Evolutionary conservation across 2,797 vertebrate genomes (phyloP), one percentile per base, ranked within the genome.

Genomic region (Mastacembelus armatus): DNA sequence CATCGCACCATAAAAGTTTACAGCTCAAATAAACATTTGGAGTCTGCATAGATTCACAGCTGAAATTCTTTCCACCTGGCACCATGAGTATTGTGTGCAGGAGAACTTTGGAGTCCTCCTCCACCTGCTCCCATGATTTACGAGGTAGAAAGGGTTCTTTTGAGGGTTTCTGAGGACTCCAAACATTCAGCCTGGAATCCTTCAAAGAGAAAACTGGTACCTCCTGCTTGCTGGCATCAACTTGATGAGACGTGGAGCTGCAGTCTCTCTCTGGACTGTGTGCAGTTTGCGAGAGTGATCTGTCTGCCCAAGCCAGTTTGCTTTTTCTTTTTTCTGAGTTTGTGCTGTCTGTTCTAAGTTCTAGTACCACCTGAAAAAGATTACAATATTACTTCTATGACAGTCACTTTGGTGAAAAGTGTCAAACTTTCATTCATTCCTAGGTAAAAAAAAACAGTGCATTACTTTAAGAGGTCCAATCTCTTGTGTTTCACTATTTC

Each of bases 11-110:
- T 64, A 99, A 96, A 59, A 98, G 90, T 58, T 97, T 99, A 87
- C 95, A 98, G 80, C 92, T 97, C 49, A 99, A 88, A 87, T 98
- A 99, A 7, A 96, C 56, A 0, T 95, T 98, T 30, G 93, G 95
- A 14, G 93, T 68, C 30, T 82, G 42, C 10, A 32, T 21, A 0
- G 88, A 82, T 15, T 78, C 88, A 48, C 82, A 84, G 64, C 16
- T 49, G 26, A 98, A 96, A 67, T 95, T 94, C 84, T 93, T 97
- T 35, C 97, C 98, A 33, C 96, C 92, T 0, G 95, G 95, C 44
- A 98, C 96, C 96, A 97, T 95, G 63, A 99, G 83, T 1, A 99
- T 85, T 43, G 95, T 84, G 1, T 99, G 94, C 49, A 99, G 88
- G 8, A 99, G 80, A 1, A 95, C 57, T 12, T 87, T 81, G 3